A percentile compares a stretch with the other conserved stretches of the same genome.
Conservation (phyloP, 2,797 vertebrate genomes). For the Sitta carolinensis region DNA sequence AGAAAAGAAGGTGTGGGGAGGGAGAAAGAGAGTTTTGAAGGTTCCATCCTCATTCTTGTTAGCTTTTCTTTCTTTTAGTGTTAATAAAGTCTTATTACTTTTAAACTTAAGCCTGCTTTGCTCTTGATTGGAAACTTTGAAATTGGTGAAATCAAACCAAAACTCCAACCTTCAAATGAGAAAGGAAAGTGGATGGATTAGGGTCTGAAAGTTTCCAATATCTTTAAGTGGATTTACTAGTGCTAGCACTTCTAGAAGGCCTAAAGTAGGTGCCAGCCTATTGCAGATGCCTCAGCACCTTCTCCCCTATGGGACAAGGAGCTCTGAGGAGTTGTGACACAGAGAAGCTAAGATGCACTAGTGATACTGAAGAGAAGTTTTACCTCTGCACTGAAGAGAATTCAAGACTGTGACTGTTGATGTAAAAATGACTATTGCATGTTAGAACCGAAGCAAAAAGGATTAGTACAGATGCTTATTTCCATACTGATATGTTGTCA, state of each 20-base stretch:
- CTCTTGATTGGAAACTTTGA: no score
- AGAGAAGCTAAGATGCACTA: not conserved
- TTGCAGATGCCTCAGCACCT: not conserved
- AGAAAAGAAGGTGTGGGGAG: no score
- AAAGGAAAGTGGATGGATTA: not conserved
- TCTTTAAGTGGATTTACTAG: not conserved
- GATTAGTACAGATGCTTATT: constrained; percentile 11
- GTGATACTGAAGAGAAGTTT: not conserved
- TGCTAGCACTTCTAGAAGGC: not conserved
- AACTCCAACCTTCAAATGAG: not conserved
- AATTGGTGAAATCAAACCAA: no score
- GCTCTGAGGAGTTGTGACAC: not conserved
- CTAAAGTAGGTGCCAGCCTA: not conserved
- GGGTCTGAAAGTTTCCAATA: not conserved
- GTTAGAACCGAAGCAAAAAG: constrained; percentile 15
- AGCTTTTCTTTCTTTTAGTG: no score
- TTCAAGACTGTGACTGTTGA: not conserved
- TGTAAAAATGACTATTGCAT: not conserved
- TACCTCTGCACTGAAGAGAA: not conserved
- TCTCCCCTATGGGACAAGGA: not conserved
- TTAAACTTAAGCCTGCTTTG: no score
- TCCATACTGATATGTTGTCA: not conserved
- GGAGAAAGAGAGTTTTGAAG: no score
- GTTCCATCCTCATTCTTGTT: no score
- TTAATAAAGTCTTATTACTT: no score